phyloP scores from a whole-genome alignment of 2,888 invertebrate genomes.

The Ommatoiulus sabulosus region DNA sequence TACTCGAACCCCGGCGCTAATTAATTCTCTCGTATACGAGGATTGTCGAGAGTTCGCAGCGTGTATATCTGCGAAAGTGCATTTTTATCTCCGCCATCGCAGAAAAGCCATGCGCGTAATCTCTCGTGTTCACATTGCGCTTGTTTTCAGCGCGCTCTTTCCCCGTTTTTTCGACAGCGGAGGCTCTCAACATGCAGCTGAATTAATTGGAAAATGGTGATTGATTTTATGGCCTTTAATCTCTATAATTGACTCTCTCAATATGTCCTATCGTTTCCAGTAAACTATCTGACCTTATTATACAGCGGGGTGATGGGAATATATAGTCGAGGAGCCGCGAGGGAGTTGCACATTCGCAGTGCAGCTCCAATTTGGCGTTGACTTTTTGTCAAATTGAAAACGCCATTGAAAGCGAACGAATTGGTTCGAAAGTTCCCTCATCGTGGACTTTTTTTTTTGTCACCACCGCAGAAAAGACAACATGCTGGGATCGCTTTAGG shows the following conservation, averaged over 20 bases:
- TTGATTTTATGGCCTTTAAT: slow-evolving; percentile 57
- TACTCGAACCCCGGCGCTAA: neutral
- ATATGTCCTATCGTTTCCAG: slow-evolving; percentile 52
- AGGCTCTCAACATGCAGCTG: slow-evolving; percentile 52
- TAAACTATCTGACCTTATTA: slow-evolving; percentile 49
- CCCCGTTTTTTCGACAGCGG: neutral
- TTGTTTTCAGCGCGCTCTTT: neutral
- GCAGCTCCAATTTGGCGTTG: slow-evolving; percentile 21
- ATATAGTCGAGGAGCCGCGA: neutral
- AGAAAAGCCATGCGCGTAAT: slow-evolving; percentile 7
- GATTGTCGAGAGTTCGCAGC: slow-evolving; percentile 1
- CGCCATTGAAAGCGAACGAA: slow-evolving; percentile 8
- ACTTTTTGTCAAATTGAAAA: slow-evolving; percentile 27
- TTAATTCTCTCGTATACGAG: neutral
- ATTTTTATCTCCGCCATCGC: slow-evolving; percentile 38
- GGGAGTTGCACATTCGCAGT: neutral
- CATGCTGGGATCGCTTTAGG: slow-evolving; percentile 27
- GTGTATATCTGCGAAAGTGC: slow-evolving; percentile 9
- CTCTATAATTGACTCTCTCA: slow-evolving; percentile 55
- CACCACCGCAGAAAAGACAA: neutral
- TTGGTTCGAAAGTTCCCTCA: slow-evolving; percentile 20
- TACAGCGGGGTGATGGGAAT: neutral
- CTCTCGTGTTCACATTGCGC: slow-evolving; percentile 42
- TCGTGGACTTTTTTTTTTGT: slow-evolving; percentile 5
- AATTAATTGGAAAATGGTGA: slow-evolving; percentile 56